Conservation (phyloP, 2,113 vertebrate species). For the Neogobius melanostomus region DNA sequence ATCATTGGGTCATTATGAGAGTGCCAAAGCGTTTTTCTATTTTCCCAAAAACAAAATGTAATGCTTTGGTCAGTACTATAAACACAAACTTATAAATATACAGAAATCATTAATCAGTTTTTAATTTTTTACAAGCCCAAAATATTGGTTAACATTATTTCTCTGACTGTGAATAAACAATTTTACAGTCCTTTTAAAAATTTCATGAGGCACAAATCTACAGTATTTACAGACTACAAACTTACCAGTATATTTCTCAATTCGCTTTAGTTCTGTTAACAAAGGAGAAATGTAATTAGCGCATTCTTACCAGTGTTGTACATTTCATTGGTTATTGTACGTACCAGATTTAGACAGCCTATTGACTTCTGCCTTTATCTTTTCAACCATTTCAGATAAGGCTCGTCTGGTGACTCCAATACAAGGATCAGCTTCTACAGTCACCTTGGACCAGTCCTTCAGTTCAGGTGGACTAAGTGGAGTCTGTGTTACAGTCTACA, state of each 20-base stretch:
- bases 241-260: conserved; percentile 74
- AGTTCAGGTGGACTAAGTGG: conserved; percentile 42
- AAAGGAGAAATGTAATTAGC: background rate
- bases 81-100: no score
- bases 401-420: conserved; percentile 70
- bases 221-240: background rate
- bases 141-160: no score
- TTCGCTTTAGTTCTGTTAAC: conserved; percentile 69
- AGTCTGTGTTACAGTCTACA: conserved; percentile 36
- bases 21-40: no score
- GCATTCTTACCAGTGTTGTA: background rate
- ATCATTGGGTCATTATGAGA: no score
- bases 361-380: conserved; percentile 64
- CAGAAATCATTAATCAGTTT: no score
- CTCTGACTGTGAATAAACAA: no score
- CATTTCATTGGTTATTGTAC: background rate
- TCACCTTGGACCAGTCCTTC: conserved; percentile 75
- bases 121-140: no score
- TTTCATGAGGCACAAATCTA: no score
- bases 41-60: no score
- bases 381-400: conserved; percentile 65
- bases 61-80: no score
- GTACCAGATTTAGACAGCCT: conserved; percentile 74
- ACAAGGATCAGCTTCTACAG: conserved; percentile 73
- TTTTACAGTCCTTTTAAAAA: no score